A percentile compares a stretch with the other conserved stretches of the same genome.
Evolutionary conservation across 2,797 vertebrate genomes (phyloP).

Genomic region (Peromyscus nudipes): DNA sequence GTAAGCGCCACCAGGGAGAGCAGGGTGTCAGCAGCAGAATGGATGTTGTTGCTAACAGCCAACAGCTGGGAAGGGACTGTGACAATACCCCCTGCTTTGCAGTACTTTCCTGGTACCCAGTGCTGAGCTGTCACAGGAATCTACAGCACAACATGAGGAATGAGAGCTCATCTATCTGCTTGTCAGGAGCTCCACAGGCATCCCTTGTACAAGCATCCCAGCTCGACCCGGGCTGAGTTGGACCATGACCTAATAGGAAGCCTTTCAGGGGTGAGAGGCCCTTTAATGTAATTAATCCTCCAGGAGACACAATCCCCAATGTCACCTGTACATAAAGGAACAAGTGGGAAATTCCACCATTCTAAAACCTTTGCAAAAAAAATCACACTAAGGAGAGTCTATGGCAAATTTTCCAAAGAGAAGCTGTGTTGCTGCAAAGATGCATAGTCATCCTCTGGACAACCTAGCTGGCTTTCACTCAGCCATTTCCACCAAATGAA

Average conservation of each 20-base stretch:
- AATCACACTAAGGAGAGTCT: neutral
- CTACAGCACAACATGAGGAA: constrained; percentile 75
- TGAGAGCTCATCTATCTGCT: constrained; percentile 80
- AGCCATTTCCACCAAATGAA: constrained; percentile 28
- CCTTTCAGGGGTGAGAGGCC: constrained; percentile 73
- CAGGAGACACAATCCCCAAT: constrained; percentile 74
- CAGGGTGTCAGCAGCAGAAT: constrained; percentile 75
- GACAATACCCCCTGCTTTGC: constrained; percentile 74
- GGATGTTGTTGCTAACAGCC: constrained; percentile 79
- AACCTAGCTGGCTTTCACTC: constrained; percentile 1
- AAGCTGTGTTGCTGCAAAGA: neutral
- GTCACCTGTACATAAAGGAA: constrained; percentile 72
- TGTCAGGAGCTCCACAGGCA: constrained; percentile 78
- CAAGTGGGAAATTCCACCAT: constrained; percentile 60
- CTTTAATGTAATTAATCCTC: constrained; percentile 83
- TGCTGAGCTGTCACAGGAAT: constrained; percentile 27
- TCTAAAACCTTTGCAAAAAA: neutral
- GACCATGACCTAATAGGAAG: constrained; percentile 79
- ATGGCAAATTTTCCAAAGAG: constrained; percentile 8
- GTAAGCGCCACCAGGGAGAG: constrained; percentile 62
- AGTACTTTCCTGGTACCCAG: constrained; percentile 63
- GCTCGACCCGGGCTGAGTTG: constrained; percentile 75
- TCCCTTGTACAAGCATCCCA: constrained; percentile 63
- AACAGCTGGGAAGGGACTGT: constrained; percentile 80
- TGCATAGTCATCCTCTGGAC: neutral